A percentile compares a stretch with the other conserved stretches of the same genome.
phyloP scores from a whole-genome alignment of 1,140 invertebrate species.

The Dolichoris vasculosae region DNA sequence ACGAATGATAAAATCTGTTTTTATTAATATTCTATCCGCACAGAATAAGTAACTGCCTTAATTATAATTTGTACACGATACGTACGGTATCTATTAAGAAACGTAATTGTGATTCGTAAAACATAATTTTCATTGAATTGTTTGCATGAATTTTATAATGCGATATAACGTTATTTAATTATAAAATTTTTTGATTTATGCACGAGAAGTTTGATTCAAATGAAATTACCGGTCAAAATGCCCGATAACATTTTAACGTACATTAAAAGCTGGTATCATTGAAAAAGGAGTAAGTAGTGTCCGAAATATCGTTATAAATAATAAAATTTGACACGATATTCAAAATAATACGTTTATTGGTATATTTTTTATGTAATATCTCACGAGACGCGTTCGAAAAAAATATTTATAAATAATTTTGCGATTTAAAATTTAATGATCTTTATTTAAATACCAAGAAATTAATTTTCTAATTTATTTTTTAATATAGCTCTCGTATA shows the following conservation, averaged over 20 bases:
- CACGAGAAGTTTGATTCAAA: background rate
- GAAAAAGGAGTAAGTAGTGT: background rate
- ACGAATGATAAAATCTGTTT: background rate
- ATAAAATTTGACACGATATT: too few species aligned
- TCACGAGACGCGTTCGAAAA: too few species aligned
- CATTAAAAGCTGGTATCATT: background rate
- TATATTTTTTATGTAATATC: too few species aligned
- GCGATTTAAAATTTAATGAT: too few species aligned
- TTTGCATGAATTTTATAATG: background rate
- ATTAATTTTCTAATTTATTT: too few species aligned
- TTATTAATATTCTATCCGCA: background rate
- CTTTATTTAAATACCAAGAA: too few species aligned
- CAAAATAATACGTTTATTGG: too few species aligned
- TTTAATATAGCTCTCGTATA: too few species aligned
- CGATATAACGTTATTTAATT: background rate
- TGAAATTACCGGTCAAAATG: background rate
- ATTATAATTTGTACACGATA: background rate
- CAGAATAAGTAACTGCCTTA: background rate
- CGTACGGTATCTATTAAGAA: background rate
- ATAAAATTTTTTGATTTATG: conserved; percentile 25
- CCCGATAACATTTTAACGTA: background rate
- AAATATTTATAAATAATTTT: too few species aligned
- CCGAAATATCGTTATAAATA: too few species aligned
- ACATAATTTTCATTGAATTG: background rate
- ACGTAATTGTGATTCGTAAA: background rate